Evolutionary conservation across 2,888 invertebrate species (phyloP), one percentile per base, ranked within the genome.

Genomic region (Epinotia bilunana): DNA sequence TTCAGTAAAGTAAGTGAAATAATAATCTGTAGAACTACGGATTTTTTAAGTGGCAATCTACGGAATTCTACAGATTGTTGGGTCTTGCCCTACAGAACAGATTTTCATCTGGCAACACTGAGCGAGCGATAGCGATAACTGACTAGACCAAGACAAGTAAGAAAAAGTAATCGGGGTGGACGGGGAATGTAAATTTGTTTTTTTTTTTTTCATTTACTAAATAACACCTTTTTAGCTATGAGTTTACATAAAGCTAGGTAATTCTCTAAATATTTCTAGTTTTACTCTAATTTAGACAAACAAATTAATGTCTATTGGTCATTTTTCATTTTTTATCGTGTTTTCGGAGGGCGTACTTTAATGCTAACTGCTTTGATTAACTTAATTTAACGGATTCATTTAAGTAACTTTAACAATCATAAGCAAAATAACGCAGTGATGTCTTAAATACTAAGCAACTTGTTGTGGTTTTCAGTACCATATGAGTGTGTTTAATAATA

Each of bases 211-310:
- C 39, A 18, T 18, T 46, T 16, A 46, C 60, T 46, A 57, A 69
- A 60, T 46, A 43, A 13, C 33, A 23, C 7, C 7, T 68, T 43
- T 20, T 18, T 23, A 39, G 2, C 49, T 33, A 84, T 92, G 92
- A 91, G 91, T 84, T 85, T 92, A 81, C 89, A 91, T 77, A 91
- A 88, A 85, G 91, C 90, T 76, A 91, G 92, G 92, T 92, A 86
- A 80, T 39, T 12, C 7, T 6, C 58, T 39, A 46, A 28, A 49
- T 46, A 64, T 46, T 28, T 12, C 18, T 69, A 46, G 1, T 46
- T 33, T 0, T 46, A 46, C 23, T 43, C 1, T 46, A 60, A 33
- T 33, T 5, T 7, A 7, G 28, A 6, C 12, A n/a, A 13, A 46
- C 16, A 4, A 18, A 1, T 13, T n/a, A 5, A 49, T 64, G 28